Base-by-base conservation (phyloP, 2,888 invertebrate genomes). In the Himalopsyche kuldschensis region DNA sequence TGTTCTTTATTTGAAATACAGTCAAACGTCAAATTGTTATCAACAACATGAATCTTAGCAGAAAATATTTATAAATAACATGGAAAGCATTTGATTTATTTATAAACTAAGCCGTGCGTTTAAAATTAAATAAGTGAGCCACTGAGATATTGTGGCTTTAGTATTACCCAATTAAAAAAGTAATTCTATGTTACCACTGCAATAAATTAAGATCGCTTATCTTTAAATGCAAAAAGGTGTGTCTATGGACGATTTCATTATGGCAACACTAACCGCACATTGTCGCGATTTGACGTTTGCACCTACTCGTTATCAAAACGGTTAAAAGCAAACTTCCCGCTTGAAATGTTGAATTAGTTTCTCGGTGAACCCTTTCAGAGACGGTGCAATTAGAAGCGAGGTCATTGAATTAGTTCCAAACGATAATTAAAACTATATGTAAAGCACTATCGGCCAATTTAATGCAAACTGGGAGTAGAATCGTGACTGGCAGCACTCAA, bases 401-500 rank as follows among this genome's bases (percentile, higher is more conserved):
- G 20, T 24, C 55, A 5, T 55, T 20, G 55, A n/a, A 48, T 48
- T 48, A 48, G 48, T 48, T 48, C 48, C 48, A 48, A 55, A 24
- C 55, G 41, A 11, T 24, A 78, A 78, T 17, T 78, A 78, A 78
- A 78, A 27, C n/a, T 41, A 78, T 15, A 20, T 30, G 78, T 35
- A 35, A 32, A 76, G 11, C n/a, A 80, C 32, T 30, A 75, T 80
- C 75, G 80, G 46, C 80, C 55, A 69, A 69, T 80, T 69, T 80
- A 55, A 55, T 55, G 55, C 24, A 30, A 75, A 41, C 75, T 69
- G 75, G 27, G 48, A 75, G 75, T 41, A 69, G 75, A 80, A 35
- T 80, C 80, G 80, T 80, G 80, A 80, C 80, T 80, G 75, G 35
- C 69, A 80, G 80, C 80, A 31, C 55, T 75, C 32, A 35, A 80